These are phyloP conservation scores for Gymnarchus niloticus DNA, from an alignment of 2,113 vertebrate species.

Conservation along the genomic window DNA sequence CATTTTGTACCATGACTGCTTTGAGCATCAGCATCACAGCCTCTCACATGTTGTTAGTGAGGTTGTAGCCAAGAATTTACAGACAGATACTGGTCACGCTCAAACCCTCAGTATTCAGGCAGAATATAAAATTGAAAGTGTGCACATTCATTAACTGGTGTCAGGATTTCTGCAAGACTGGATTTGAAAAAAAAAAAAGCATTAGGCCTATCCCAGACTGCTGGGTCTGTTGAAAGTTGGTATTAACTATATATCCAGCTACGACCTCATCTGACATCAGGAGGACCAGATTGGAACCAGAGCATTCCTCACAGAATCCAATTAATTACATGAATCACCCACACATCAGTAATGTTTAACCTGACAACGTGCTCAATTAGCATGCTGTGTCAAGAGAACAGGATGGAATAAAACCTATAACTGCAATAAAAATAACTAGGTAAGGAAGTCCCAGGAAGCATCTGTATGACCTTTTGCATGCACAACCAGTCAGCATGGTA, in stretches of 20 bases:
- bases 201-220: not conserved
- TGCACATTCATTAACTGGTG: too few relatives aligned
- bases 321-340: constrained; percentile 18
- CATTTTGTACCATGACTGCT: not conserved
- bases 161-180: too few relatives aligned
- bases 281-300: not conserved
- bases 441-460: not conserved
- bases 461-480: not conserved
- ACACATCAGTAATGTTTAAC: constrained; percentile 7
- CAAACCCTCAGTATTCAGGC: not conserved
- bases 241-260: not conserved
- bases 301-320: not conserved
- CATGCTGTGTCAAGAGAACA: not conserved
- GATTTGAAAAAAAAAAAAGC: too few relatives aligned
- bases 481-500: not conserved
- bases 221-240: not conserved
- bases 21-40: not conserved
- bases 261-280: not conserved
- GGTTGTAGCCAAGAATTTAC: not conserved
- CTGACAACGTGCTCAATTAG: not conserved
- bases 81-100: not conserved
- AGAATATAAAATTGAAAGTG: not conserved
- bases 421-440: not conserved
- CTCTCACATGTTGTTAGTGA: not conserved
- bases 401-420: not conserved